These are phyloP conservation scores for Cerastis leucographa DNA, from an alignment of 2,888 invertebrate genomes.

Conservation along the genomic window DNA sequence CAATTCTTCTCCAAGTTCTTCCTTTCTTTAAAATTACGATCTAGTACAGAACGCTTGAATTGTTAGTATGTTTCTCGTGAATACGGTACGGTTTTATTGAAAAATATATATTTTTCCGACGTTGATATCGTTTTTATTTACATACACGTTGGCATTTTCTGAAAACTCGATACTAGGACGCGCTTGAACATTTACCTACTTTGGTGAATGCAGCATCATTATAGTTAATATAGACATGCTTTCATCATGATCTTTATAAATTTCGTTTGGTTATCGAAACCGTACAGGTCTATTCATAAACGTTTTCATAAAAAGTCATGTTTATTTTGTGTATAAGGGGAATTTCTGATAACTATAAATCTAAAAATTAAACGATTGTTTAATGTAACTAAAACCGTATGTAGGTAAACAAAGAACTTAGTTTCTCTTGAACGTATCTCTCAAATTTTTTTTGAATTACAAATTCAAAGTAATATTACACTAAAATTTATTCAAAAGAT, in stretches of 20 bases:
- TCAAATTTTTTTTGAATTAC: constrained; percentile 41
- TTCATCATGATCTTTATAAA: not conserved
- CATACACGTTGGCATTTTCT: constrained; percentile 71
- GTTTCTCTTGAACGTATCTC: constrained; percentile 4
- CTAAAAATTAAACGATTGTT: not conserved
- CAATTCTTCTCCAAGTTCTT: constrained; percentile 76
- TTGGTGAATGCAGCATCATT: constrained; percentile 12
- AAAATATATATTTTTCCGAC: constrained; percentile 72
- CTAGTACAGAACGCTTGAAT: constrained; percentile 59
- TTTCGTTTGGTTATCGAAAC: not conserved
- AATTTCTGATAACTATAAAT: not conserved
- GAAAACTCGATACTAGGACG: constrained; percentile 66
- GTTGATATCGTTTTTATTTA: constrained; percentile 72
- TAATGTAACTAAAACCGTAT: not conserved
- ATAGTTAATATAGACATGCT: constrained; percentile 19
- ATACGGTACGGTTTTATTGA: constrained; percentile 71
- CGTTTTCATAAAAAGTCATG: not conserved
- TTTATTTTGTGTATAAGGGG: not conserved
- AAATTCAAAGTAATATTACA: constrained; percentile 53
- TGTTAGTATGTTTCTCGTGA: constrained; percentile 58
- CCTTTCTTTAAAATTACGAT: constrained; percentile 70
- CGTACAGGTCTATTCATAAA: not conserved
- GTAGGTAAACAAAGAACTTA: not conserved
- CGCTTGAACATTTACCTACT: constrained; percentile 48
- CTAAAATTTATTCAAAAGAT: constrained; percentile 86